A percentile compares a stretch with the other conserved stretches of the same genome.
Evolutionary conservation across 2,113 vertebrate genomes (phyloP).

Genomic region (Grammomys surdaster): DNA sequence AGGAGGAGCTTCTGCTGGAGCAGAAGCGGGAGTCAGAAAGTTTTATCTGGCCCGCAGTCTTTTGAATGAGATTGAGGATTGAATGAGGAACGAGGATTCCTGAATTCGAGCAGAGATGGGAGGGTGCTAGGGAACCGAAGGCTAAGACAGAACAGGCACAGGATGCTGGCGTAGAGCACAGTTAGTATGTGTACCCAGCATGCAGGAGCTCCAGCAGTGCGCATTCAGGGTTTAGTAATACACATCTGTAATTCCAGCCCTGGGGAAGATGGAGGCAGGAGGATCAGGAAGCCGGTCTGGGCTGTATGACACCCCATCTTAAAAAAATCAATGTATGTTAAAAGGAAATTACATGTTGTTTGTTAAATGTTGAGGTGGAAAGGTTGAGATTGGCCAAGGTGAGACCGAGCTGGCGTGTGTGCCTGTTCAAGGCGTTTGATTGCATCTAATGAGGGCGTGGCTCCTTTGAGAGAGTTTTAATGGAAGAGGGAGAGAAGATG

Average conservation of each 20-base stretch:
- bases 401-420: not conserved
- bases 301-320: not conserved
- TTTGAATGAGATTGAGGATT: conserved; percentile 1
- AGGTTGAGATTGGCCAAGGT: not conserved
- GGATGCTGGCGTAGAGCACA: not conserved
- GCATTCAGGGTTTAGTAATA: too few species aligned
- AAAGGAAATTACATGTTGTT: not conserved
- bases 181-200: not conserved
- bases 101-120: not conserved
- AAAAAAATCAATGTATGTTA: too few species aligned
- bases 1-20: not conserved
- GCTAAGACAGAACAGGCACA: not conserved
- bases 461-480: not conserved
- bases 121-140: not conserved
- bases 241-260: not conserved
- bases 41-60: not conserved
- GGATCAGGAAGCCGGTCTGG: not conserved
- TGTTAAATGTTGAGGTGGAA: not conserved
- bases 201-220: not conserved
- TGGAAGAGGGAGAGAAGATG: not conserved
- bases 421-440: not conserved
- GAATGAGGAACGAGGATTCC: not conserved
- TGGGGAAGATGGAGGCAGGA: not conserved
- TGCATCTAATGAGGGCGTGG: not conserved
- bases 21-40: not conserved